Base-by-base conservation (phyloP, 2,113 vertebrate genomes). In the Chrysemys picta region DNA sequence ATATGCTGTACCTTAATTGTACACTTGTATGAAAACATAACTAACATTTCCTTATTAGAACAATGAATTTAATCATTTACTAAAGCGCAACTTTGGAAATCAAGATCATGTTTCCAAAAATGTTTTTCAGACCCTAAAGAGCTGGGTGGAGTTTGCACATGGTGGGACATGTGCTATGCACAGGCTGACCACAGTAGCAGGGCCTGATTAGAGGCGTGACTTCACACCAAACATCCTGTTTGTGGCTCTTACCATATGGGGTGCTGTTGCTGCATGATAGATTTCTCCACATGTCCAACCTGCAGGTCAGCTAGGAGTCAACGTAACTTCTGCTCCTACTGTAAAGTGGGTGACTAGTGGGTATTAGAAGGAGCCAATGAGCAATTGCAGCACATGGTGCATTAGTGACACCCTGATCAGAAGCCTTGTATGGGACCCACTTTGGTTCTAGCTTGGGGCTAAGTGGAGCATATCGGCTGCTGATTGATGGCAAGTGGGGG, bases 171-270 rank as follows among this genome's bases (percentile, higher is more conserved):
- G 11, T 27, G 75, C 62, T 80, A 2, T 10, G 52, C 52, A 53
- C 25, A 53, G 49, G 57, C 0, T 89, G 49, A 53, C 76, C 50
- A 35, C 7, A 53, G 38, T 8, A 78, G 6, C 56, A 75, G 80
- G 57, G 54, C 92, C 8, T 25, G 53, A 13, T n/a, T 5, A 7
- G 1, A 0, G 8, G 38, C 50, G 88, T 49, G 82, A 5, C 29
- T 21, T 85, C 0, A 0, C 12, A 62, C 0, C 1, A 7, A 59
- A 52, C 45, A 75, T 79, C 25, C 2, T 3, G 1, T 0, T 14
- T 75, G 38, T 82, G 31, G 87, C 3, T 78, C 17, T 76, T 42
- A 65, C 16, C 16, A n/a, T 50, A n/a, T 69, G 12, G 14, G 72
- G 17, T 47, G 85, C 69, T 88, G 38, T 88, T 88, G 25, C 12